Percentiles rank a stretch among this genome's conserved stretches.
Conservation (phyloP, 2,113 vertebrate species). For the Onychorhynchus coronatus region DNA sequence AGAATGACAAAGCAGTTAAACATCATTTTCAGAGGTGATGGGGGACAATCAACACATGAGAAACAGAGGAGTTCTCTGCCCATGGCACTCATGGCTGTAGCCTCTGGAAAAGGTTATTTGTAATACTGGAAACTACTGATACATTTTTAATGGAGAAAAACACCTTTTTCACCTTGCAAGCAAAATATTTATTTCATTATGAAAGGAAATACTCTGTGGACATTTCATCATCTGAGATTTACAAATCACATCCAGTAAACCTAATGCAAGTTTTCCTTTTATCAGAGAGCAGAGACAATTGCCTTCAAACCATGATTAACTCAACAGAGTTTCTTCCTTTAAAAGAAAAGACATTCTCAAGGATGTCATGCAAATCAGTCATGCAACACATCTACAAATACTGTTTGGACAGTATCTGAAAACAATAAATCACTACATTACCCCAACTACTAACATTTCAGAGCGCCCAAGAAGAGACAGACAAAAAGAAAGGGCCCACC, state of each 20-base stretch:
- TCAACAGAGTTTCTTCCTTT: background rate
- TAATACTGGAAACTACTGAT: background rate
- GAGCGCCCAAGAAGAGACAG: background rate
- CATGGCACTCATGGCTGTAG: rapidly evolving
- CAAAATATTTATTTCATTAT: background rate
- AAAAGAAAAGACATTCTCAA: background rate
- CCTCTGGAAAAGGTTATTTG: background rate
- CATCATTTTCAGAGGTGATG: background rate
- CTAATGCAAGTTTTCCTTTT: background rate
- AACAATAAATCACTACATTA: background rate
- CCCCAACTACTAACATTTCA: background rate
- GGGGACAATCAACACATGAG: background rate
- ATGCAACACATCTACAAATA: background rate
- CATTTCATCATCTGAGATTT: background rate
- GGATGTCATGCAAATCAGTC: background rate
- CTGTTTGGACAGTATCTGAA: background rate
- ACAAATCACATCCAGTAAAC: background rate
- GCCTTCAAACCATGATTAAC: background rate
- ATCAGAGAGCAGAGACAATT: background rate
- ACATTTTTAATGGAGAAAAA: background rate
- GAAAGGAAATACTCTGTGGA: background rate
- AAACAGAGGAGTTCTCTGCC: background rate
- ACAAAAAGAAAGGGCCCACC: background rate
- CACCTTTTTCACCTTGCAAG: background rate
- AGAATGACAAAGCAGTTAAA: background rate